phyloP scores from a whole-genome alignment of 2,797 vertebrate genomes.

The Poecile montanus region DNA sequence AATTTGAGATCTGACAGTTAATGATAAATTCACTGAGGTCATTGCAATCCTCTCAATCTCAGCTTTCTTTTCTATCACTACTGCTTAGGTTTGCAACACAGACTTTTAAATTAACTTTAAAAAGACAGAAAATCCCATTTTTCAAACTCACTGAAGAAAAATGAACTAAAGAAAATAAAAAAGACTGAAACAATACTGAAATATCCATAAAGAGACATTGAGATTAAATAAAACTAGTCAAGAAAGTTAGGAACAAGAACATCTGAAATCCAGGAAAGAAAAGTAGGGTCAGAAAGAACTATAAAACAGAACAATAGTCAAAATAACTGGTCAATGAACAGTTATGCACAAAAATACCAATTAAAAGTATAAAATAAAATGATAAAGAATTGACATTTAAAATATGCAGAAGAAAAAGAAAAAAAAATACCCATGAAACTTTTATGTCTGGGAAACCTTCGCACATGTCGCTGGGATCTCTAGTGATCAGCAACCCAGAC shows the following conservation, averaged over 20 bases:
- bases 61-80: background rate
- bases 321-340: background rate
- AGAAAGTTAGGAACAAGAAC: background rate
- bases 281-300: background rate
- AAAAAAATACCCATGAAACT: background rate
- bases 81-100: background rate
- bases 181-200: background rate
- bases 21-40: background rate
- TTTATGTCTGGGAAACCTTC: background rate
- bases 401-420: background rate
- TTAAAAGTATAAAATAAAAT: background rate
- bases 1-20: background rate
- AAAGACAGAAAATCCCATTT: background rate
- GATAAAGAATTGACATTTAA: background rate
- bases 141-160: background rate
- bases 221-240: background rate
- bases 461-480: background rate
- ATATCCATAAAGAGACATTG: background rate
- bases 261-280: background rate
- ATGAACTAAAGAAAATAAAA: background rate
- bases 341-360: background rate
- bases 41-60: background rate
- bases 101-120: background rate
- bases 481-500: background rate
- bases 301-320: background rate